Evolutionary conservation across 2,797 vertebrate genomes (phyloP), one percentile per base, ranked within the genome.

Genomic region (Parauchenoglanis punctatus): DNA sequence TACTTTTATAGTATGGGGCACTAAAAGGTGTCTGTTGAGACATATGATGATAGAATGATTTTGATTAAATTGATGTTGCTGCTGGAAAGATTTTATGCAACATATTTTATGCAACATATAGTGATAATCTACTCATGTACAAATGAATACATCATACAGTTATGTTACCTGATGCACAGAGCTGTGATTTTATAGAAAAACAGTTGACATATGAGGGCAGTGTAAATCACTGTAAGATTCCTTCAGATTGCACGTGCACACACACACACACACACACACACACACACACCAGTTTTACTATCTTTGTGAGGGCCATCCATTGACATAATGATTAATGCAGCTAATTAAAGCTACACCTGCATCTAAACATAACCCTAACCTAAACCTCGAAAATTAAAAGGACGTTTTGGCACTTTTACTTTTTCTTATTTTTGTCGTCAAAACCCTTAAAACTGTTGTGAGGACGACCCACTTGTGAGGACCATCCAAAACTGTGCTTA

Each of bases 1-100:
- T 88, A 92, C n/a, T 88, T 92, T 90, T 90, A 0, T 58, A 8
- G 3, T 4, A 59, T 63, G 4, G 17, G 20, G 49, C 31, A 46
- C 2, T 59, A 18, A 70, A 46, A 63, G 11, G 3, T 15, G 1
- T 68, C 44, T n/a, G 40, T 20, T 15, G 15, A 52, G 13, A n/a
- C 13, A 46, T 23, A 31, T 56, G 65, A 70, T 13, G 6, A 82
- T 49, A 78, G 84, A 89, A 86, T 81, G 65, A 56, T 28, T 70
- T 76, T 82, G 58, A 85, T 89, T 77, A 84, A 84, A 81, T 7
- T 84, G 40, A 49, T 49, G 7, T 11, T 81, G 40, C 3, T 40
- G 18, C 11, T 61, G 44, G 35, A 31, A 20, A 88, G 73, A 49
- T 75, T 83, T 46, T 23, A 18, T 13, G 25, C 6, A 67, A 73